Conservation (phyloP, 2,113 vertebrate species). For the Phocoena phocoena region DNA sequence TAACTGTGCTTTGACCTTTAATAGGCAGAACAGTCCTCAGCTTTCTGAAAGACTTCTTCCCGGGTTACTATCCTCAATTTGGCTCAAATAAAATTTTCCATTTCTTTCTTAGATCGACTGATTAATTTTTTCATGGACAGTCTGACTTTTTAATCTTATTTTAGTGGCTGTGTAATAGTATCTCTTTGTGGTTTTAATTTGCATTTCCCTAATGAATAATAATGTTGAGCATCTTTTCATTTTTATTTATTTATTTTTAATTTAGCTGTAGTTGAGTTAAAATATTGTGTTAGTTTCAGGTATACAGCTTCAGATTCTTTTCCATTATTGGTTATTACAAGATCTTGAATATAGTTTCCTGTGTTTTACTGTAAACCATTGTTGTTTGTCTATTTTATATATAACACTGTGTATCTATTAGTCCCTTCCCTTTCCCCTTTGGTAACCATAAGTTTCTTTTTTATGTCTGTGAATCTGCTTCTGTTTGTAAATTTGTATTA, state of each 20-base stretch:
- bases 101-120: background rate
- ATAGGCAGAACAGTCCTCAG: background rate
- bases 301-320: background rate
- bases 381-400: background rate
- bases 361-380: background rate
- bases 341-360: background rate
- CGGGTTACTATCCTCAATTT: background rate
- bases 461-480: background rate
- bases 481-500: background rate
- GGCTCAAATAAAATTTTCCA: background rate
- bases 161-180: background rate
- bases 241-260: background rate
- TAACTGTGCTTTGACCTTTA: background rate
- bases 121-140: background rate
- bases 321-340: background rate
- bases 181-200: background rate
- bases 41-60: background rate
- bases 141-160: background rate
- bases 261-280: background rate
- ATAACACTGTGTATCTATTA: background rate
- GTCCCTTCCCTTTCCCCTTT: background rate
- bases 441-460: background rate
- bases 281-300: background rate
- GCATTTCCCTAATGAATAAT: background rate
- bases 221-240: background rate